Conservation (phyloP, 2,113 vertebrate genomes). For the Rhea pennata region DNA sequence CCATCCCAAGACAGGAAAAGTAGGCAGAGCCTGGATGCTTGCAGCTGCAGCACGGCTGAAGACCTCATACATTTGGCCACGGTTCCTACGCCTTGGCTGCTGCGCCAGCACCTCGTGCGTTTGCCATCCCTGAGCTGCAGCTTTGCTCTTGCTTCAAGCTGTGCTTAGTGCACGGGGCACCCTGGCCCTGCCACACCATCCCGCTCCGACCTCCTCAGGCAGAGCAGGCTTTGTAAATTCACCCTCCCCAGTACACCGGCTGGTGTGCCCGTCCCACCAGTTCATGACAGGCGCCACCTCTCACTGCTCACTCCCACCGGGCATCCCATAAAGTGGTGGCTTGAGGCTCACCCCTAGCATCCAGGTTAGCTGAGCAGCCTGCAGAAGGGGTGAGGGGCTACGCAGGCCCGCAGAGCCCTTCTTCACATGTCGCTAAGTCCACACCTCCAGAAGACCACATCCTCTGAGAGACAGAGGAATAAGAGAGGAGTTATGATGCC, state of each 20-base stretch:
- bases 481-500: background rate
- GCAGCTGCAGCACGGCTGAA: background rate
- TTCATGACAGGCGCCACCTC: background rate
- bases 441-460: background rate
- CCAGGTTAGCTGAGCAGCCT: background rate
- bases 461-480: background rate
- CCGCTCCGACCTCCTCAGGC: background rate
- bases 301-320: too few relatives aligned
- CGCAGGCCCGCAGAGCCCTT: background rate
- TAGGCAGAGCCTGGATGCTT: accelerated
- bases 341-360: background rate
- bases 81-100: background rate
- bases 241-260: accelerated
- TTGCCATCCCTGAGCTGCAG: background rate
- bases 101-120: accelerated
- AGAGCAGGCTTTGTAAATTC: background rate
- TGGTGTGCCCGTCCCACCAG: background rate
- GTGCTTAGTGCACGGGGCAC: background rate
- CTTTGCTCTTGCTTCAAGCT: background rate
- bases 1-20: background rate
- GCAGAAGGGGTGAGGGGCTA: background rate
- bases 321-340: background rate
- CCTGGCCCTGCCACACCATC: background rate
- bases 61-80: background rate
- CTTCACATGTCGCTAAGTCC: background rate